Evolutionary conservation across 2,888 invertebrate genomes (phyloP), one percentile per base, ranked within the genome.

Genomic region (Lysandra coridon): DNA sequence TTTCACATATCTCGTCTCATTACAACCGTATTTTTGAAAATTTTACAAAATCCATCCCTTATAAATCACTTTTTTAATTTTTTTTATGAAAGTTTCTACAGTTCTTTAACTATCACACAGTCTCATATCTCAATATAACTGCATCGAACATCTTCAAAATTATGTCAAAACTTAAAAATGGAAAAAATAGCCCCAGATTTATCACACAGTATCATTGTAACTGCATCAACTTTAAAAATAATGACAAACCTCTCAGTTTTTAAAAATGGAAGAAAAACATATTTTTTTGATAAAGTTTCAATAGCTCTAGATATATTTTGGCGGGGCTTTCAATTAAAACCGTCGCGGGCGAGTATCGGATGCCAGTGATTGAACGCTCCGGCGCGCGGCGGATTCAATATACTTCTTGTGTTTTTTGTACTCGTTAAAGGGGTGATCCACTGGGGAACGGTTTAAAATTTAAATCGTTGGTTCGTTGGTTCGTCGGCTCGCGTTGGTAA

Each of bases 281-380:
- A n/a, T 60, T 57, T 62, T 64, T 49, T 78, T 60, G 1, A 23
- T 23, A 69, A 69, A 69, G 12, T 33, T 69, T 69, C 69, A 69
- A 69, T 69, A 37, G 44, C 64, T 78, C 40, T 37, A 33, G 33
- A 30, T 37, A 33, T 69, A 30, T 69, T 69, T 30, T 14, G 30
- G 64, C 12, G 30, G 12, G 69, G 33, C 69, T 14, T 69, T 69
- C 69, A 69, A 69, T 69, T 69, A 69, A 33, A 69, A 69, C 69
- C 69, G 33, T 69, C 69, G 64, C 64, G 17, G 69, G 69, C 30
- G 12, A 33, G 69, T 69, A 69, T 69, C 33, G 69, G 69, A 69
- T 69, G 33, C 14, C 69, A 69, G 69, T 37, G 69, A 33, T 69
- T 69, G 33, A 69, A 69, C 33, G 33, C 69, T 69, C 37, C 69